Conservation (phyloP, 2,888 invertebrate species). For the Synergus itoensis region DNA sequence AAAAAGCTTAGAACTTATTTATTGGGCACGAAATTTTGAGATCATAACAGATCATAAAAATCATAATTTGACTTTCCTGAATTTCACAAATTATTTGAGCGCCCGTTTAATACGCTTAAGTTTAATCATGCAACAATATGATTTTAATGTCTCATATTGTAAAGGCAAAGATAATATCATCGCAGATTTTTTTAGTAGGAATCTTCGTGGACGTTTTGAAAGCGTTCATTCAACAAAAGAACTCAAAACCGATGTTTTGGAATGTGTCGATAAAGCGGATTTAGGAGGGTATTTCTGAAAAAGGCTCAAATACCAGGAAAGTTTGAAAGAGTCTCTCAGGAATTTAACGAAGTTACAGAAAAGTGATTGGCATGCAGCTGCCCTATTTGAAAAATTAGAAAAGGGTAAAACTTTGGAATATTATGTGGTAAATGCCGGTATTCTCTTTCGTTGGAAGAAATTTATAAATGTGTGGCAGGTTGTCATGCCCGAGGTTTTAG, state of each 20-base stretch:
- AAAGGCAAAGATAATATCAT: background rate
- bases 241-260: background rate
- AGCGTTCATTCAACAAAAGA: background rate
- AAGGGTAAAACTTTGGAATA: background rate
- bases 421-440: background rate
- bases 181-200: background rate
- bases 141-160: constrained; percentile 1
- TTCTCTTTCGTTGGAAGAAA: background rate
- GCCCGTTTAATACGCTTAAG: constrained; percentile 6
- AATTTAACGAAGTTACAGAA: background rate
- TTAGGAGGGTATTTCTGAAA: no score
- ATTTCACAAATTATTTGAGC: background rate
- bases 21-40: background rate
- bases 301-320: no score
- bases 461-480: background rate
- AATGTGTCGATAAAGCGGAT: background rate
- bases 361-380: background rate
- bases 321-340: background rate
- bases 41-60: constrained; percentile 28
- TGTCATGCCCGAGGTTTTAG: background rate
- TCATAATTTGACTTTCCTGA: constrained; percentile 16
- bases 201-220: background rate
- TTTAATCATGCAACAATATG: constrained; percentile 27
- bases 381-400: background rate
- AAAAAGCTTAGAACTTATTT: constrained; percentile 57